These are phyloP conservation scores for Ridgeia piscesae DNA, from an alignment of 1,140 invertebrate species.

Conservation along the genomic window DNA sequence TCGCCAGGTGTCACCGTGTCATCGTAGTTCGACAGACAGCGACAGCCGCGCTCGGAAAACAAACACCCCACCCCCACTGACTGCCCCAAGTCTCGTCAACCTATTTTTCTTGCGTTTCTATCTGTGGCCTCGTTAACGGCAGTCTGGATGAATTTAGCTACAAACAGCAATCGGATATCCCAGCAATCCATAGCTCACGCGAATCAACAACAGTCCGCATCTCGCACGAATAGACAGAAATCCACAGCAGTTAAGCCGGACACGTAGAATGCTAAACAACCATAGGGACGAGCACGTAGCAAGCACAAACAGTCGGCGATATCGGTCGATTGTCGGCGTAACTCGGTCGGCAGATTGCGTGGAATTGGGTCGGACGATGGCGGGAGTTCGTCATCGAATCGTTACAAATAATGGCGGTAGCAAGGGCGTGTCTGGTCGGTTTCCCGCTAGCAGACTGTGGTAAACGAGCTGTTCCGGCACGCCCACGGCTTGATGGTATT, in stretches of 20 bases:
- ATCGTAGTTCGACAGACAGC: background rate
- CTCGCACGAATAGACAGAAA: background rate
- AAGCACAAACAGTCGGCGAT: background rate
- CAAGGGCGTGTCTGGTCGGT: background rate
- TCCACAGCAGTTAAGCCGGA: background rate
- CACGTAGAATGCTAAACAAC: background rate
- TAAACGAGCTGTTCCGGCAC: background rate
- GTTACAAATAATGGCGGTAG: background rate
- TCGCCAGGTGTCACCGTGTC: background rate
- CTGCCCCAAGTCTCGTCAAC: background rate
- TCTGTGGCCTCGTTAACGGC: background rate
- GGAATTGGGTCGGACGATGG: background rate
- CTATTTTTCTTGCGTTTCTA: background rate
- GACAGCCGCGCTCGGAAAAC: background rate
- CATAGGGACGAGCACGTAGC: background rate
- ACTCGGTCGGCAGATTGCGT: background rate
- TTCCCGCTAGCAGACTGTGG: background rate
- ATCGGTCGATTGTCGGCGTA: background rate
- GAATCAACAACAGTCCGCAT: no score
- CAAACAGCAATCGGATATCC: no score
- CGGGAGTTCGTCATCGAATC: background rate
- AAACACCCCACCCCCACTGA: background rate
- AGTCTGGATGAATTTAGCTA: background rate
- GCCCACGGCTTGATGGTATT: background rate
- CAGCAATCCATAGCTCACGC: background rate